Conservation (phyloP, 2,797 vertebrate species). For the Lerista edwardsae region DNA sequence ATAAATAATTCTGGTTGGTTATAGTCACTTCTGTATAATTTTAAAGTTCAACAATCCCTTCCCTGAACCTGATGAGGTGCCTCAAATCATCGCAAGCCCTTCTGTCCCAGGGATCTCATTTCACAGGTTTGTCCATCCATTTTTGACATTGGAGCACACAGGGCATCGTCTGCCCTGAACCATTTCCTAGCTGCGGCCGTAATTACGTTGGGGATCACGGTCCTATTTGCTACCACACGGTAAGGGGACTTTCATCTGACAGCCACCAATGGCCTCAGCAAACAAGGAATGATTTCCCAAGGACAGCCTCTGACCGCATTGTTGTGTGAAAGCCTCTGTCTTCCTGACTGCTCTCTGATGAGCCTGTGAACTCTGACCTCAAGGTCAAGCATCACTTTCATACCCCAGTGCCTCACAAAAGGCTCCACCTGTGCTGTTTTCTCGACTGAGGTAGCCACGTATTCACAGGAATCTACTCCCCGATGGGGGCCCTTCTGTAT, state of each 20-base stretch:
- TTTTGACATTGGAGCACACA: conserved; percentile 1
- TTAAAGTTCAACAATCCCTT: not conserved
- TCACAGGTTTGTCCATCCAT: not conserved
- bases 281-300: conserved; percentile 31
- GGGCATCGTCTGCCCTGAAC: not conserved
- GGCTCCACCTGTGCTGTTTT: not conserved
- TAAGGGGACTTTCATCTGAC: conserved; percentile 6
- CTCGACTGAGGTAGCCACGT: not conserved
- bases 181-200: not conserved
- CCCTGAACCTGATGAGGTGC: not conserved
- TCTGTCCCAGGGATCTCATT: not conserved
- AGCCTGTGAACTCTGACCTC: conserved; percentile 12
- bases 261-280: conserved; percentile 4
- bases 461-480: not conserved
- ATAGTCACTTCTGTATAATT: not conserved
- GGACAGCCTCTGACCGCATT: conserved; percentile 1
- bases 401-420: not conserved
- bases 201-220: conserved; percentile 13
- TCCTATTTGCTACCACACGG: not conserved
- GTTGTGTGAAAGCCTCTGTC: not conserved
- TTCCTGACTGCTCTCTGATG: not conserved
- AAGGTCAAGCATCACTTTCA: conserved; percentile 17
- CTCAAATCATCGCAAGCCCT: not conserved
- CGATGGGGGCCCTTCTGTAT: not conserved
- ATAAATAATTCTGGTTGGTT: not conserved